Conservation (phyloP, 1,140 invertebrate species). For the Ylistrum balloti region DNA sequence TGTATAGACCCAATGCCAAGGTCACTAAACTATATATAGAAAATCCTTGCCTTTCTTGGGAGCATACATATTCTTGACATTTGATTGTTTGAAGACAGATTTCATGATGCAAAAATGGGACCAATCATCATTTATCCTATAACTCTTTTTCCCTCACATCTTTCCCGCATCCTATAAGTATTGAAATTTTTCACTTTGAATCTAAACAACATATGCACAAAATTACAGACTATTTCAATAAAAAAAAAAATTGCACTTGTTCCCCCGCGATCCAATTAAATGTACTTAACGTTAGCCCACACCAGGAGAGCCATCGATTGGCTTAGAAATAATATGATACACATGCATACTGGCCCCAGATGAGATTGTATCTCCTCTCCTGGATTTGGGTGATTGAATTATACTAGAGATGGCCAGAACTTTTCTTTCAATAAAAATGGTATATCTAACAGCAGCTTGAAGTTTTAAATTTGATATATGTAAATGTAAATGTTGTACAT, state of each 20-base stretch:
- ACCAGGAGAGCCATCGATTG: neutral
- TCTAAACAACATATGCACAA: constrained; percentile 8
- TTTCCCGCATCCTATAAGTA: neutral
- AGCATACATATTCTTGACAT: too few species aligned
- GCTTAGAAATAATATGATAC: constrained; percentile 14
- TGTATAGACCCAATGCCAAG: too few species aligned
- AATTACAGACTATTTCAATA: neutral
- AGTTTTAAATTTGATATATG: neutral
- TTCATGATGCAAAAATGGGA: too few species aligned
- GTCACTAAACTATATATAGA: too few species aligned
- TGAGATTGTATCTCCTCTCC: neutral
- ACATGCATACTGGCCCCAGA: neutral
- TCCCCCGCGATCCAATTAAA: neutral
- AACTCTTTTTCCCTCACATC: neutral
- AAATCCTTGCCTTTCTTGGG: too few species aligned
- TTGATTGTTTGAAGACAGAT: too few species aligned
- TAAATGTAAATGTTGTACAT: neutral
- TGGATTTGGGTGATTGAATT: neutral
- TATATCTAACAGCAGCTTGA: neutral
- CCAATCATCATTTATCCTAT: too few species aligned
- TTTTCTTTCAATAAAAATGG: constrained; percentile 24
- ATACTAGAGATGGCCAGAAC: neutral
- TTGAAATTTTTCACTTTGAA: neutral
- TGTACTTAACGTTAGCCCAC: constrained; percentile 22
- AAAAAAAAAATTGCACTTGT: constrained; percentile 25